Conservation (phyloP, 2,797 vertebrate species). For the Chaetophractus vellerosus region DNA sequence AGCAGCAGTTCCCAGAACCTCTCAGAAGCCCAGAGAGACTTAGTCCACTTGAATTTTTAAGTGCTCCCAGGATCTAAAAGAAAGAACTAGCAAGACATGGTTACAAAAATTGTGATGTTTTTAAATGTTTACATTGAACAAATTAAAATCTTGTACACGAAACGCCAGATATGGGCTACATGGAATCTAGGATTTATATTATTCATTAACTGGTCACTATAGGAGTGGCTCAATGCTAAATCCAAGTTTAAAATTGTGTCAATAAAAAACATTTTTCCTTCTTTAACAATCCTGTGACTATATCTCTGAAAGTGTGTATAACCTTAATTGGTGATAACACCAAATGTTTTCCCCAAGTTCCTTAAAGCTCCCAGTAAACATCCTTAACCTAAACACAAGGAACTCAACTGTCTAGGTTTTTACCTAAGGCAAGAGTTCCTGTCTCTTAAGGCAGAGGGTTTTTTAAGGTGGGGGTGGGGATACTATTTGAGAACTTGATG, state of each 20-base stretch:
- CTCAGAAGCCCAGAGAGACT: not conserved
- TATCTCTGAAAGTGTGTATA: not conserved
- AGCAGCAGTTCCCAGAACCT: not conserved
- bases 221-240: not conserved
- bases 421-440: not conserved
- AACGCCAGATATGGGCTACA: not conserved
- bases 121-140: not conserved
- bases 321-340: not conserved
- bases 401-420: not conserved
- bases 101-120: slow-evolving; percentile 1
- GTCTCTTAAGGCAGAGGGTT: not conserved
- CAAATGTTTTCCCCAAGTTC: not conserved
- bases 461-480: not conserved
- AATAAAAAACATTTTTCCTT: slow-evolving; percentile 8
- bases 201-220: not conserved
- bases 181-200: not conserved
- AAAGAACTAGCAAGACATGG: not conserved
- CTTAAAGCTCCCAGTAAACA: not conserved
- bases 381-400: not conserved
- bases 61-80: not conserved
- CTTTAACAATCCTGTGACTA: not conserved
- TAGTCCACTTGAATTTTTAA: not conserved
- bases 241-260: slow-evolving; percentile 28
- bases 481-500: not conserved
- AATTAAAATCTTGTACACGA: not conserved